Percentiles rank a stretch among this genome's conserved stretches.
Evolutionary conservation across 2,888 invertebrate genomes (phyloP).

Genomic region (Gandaritis pyraliata): DNA sequence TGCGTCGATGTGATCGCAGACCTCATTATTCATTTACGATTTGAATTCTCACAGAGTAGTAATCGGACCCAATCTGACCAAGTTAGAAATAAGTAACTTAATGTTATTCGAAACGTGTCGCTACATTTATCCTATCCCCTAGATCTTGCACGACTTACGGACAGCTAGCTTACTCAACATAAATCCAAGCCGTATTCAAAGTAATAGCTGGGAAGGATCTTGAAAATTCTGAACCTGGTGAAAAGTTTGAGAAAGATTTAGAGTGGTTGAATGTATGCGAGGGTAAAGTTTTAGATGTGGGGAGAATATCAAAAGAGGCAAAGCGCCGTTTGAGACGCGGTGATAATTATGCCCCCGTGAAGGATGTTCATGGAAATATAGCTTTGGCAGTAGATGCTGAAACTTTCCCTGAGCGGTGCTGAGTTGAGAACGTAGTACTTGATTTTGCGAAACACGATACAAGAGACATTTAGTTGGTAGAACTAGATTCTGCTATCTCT

Average conservation of each 20-base stretch:
- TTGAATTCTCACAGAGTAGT: conserved; percentile 32
- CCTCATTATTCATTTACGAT: conserved; percentile 33
- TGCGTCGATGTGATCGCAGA: conserved; percentile 18
- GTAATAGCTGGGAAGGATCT: conserved; percentile 39
- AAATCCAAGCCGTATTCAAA: conserved; percentile 55
- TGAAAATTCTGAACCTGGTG: conserved; percentile 44
- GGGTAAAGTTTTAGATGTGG: conserved; percentile 41
- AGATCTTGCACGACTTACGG: conserved; percentile 78
- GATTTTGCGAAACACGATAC: background rate
- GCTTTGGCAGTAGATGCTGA: background rate
- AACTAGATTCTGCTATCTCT: background rate
- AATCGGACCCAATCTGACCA: conserved; percentile 55
- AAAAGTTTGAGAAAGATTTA: conserved; percentile 47
- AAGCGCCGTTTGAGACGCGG: conserved; percentile 22
- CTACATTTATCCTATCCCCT: conserved; percentile 77
- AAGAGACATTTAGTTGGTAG: background rate
- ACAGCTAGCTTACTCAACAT: conserved; percentile 66
- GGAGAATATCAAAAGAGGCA: conserved; percentile 35
- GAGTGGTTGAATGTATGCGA: conserved; percentile 40
- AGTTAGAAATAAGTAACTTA: conserved; percentile 65
- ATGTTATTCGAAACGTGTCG: conserved; percentile 80
- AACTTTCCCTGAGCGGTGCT: background rate
- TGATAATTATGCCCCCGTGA: conserved; percentile 22
- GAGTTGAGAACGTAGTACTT: background rate
- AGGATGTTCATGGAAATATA: conserved; percentile 18